Percentiles rank a stretch among this genome's conserved stretches.
These are phyloP conservation scores for Argynnis bischoffii DNA, from an alignment of 2,888 invertebrate species.

Conservation along the genomic window DNA sequence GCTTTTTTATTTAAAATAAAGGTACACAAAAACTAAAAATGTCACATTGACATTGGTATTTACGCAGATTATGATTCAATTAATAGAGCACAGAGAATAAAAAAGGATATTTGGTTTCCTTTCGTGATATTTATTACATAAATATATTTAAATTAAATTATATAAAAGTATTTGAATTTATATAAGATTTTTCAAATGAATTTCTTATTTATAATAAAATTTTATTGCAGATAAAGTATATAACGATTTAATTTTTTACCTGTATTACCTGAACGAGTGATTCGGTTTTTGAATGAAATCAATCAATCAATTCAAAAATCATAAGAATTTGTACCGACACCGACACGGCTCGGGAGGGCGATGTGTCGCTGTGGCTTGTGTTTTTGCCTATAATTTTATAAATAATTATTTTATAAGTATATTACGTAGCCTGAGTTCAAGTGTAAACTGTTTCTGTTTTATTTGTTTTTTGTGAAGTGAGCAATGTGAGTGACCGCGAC, in stretches of 20 bases:
- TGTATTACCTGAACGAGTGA: constrained; percentile 29
- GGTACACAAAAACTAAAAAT: not conserved
- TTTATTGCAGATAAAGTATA: not conserved
- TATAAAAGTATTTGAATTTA: not conserved
- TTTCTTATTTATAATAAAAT: too few species aligned
- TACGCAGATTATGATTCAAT: too few species aligned
- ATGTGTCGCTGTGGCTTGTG: constrained; percentile 29
- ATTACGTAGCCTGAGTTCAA: constrained; percentile 21
- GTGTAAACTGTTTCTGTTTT: constrained; percentile 24
- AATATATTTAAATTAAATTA: not conserved
- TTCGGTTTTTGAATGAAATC: constrained; percentile 41
- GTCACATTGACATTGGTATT: not conserved
- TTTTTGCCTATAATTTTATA: constrained; percentile 19
- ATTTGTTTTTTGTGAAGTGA: constrained; percentile 46
- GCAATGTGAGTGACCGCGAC: constrained; percentile 52
- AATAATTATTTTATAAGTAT: constrained; percentile 7
- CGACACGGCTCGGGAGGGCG: constrained; percentile 51
- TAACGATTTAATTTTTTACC: constrained; percentile 29
- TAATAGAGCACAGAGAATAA: too few species aligned
- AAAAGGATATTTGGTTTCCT: not conserved
- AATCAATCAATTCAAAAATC: constrained; percentile 62
- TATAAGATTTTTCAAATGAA: not conserved
- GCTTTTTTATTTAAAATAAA: not conserved
- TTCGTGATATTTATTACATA: not conserved
- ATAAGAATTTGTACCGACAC: constrained; percentile 58